Conservation (phyloP, 1,140 invertebrate genomes). For the Ylistrum balloti region DNA sequence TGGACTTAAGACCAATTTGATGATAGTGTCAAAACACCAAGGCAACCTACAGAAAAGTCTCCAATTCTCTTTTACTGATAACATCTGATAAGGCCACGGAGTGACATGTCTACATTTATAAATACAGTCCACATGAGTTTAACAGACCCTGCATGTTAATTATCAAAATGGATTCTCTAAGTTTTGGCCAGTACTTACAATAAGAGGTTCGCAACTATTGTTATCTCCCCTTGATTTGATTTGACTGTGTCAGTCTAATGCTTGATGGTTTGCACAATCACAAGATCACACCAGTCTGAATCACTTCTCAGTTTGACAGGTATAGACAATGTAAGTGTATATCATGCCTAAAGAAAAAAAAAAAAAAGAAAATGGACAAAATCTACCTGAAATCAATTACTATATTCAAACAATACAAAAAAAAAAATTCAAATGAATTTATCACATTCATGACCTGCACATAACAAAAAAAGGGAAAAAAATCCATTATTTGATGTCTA, state of each 20-base stretch:
- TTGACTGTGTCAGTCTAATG: not conserved
- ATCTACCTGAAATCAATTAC: not conserved
- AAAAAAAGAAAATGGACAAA: not conserved
- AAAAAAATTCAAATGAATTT: not conserved
- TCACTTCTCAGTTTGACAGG: slow-evolving; percentile 1
- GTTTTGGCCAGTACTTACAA: not conserved
- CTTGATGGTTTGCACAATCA: not conserved
- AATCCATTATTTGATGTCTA: not conserved
- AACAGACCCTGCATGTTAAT: slow-evolving; percentile 16
- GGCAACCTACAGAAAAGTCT: slow-evolving; percentile 14
- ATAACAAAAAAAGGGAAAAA: not conserved
- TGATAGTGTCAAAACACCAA: not conserved
- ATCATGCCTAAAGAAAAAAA: not conserved
- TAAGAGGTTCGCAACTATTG: not conserved
- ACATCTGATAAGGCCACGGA: not conserved
- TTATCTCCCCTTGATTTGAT: slow-evolving; percentile 23
- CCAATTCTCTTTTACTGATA: not conserved
- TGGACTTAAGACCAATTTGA: slow-evolving; percentile 34
- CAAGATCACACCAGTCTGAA: not conserved
- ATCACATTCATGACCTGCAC: not conserved
- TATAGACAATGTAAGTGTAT: not conserved
- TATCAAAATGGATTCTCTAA: slow-evolving; percentile 36
- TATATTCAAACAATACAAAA: not conserved
- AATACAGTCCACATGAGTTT: not conserved
- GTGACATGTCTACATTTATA: slow-evolving; percentile 16